A percentile compares a stretch with the other conserved stretches of the same genome.
Evolutionary conservation across 2,797 vertebrate species (phyloP).

Genomic region (Threskiornis aethiopicus): DNA sequence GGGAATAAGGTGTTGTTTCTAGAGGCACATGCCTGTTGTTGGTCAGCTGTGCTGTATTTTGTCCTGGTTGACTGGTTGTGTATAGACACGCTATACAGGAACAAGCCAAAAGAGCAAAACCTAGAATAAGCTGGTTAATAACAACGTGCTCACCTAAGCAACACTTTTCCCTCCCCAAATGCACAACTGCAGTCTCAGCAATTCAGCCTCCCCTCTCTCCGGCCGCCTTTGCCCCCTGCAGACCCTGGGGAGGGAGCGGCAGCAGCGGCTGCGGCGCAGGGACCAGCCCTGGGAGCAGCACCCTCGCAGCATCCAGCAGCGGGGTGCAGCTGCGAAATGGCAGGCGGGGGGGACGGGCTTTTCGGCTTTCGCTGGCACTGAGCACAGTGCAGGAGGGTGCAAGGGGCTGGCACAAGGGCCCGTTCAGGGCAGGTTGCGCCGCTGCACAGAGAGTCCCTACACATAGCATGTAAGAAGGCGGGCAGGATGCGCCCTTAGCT

Average conservation of each 20-base stretch:
- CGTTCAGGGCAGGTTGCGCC: fast-evolving
- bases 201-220: background rate
- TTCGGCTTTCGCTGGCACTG: background rate
- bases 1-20: background rate
- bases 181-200: background rate
- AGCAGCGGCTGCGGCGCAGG: fast-evolving
- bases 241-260: background rate
- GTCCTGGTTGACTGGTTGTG: background rate
- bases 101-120: slow-evolving; percentile 5
- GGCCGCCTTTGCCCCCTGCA: background rate
- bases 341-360: fast-evolving
- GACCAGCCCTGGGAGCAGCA: background rate
- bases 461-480: fast-evolving
- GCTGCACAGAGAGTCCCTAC: fast-evolving
- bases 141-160: background rate
- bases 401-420: background rate
- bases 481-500: background rate
- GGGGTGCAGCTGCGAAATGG: background rate
- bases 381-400: background rate
- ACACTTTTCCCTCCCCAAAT: background rate
- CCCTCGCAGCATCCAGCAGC: background rate
- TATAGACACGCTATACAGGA: background rate
- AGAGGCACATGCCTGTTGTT: background rate
- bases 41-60: slow-evolving; percentile 7
- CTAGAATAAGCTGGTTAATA: slow-evolving; percentile 27